Evolutionary conservation across 2,888 invertebrate species (phyloP).

Genomic region (Ormyrus rosae): DNA sequence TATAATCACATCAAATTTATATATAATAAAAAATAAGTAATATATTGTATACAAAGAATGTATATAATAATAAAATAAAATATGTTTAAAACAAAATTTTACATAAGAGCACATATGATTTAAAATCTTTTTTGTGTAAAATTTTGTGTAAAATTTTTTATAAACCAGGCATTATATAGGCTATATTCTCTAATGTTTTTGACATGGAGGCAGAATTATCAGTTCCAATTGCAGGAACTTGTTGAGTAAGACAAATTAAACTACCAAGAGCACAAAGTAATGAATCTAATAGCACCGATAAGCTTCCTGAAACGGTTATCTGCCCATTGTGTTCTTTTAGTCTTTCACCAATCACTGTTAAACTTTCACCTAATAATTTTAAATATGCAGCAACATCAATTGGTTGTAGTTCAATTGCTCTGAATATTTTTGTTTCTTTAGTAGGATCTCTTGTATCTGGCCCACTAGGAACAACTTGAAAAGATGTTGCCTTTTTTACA

Average conservation of each 20-base stretch:
- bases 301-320: slow-evolving; percentile 95
- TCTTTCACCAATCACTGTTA: slow-evolving; percentile 95
- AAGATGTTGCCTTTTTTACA: slow-evolving; percentile 28
- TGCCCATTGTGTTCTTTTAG: slow-evolving; percentile 97
- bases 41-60: slow-evolving; percentile 29
- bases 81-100: slow-evolving; percentile 45
- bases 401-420: slow-evolving; percentile 77
- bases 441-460: slow-evolving; percentile 55
- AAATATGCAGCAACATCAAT: slow-evolving; percentile 95
- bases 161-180: slow-evolving; percentile 85
- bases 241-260: slow-evolving; percentile 89
- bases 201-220: slow-evolving; percentile 77
- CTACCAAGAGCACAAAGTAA: slow-evolving; percentile 94
- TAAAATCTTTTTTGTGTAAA: slow-evolving; percentile 7
- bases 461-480: slow-evolving; percentile 19
- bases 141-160: slow-evolving; percentile 59
- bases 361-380: slow-evolving; percentile 94
- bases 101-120: slow-evolving; percentile 17
- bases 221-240: slow-evolving; percentile 82
- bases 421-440: slow-evolving; percentile 54
- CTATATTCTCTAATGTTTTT: slow-evolving; percentile 93
- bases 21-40: slow-evolving; percentile 18
- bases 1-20: no score
- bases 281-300: slow-evolving; percentile 95
- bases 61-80: slow-evolving; percentile 49